phyloP scores from a whole-genome alignment of 2,888 invertebrate species.

The Synergus gifuensis region DNA sequence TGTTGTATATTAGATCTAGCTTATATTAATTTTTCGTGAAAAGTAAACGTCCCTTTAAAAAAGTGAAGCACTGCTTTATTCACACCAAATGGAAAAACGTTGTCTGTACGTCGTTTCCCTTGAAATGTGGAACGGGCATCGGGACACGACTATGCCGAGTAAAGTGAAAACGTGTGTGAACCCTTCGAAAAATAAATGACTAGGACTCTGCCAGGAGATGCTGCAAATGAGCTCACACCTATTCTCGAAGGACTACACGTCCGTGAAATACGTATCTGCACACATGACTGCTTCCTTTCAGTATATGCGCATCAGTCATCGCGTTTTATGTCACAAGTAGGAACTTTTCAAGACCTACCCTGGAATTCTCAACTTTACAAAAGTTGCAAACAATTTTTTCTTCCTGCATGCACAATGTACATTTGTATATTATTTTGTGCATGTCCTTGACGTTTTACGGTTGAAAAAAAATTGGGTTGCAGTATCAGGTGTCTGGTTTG shows the following conservation, averaged over 20 bases:
- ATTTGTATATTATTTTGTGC: too few species aligned
- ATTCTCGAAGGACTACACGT: constrained; percentile 39
- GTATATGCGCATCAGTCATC: constrained; percentile 12
- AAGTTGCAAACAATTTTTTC: not conserved
- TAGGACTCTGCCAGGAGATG: constrained; percentile 42
- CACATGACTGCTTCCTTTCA: constrained; percentile 16
- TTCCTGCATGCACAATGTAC: not conserved
- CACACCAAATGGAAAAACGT: constrained; percentile 40
- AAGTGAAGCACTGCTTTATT: not conserved
- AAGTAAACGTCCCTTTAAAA: not conserved
- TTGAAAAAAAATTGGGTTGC: too few species aligned
- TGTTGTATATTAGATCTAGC: too few species aligned
- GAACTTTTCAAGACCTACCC: not conserved
- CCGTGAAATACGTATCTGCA: constrained; percentile 26
- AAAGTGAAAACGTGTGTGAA: constrained; percentile 51
- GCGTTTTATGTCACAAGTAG: constrained; percentile 22
- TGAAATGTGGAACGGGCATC: constrained; percentile 30
- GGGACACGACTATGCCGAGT: constrained; percentile 27
- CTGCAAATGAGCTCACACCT: constrained; percentile 38
- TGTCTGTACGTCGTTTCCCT: constrained; percentile 7
- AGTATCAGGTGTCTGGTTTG: too few species aligned
- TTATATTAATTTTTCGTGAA: not conserved
- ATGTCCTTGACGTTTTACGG: too few species aligned
- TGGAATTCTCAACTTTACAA: not conserved
- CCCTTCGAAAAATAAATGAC: constrained; percentile 49